Evolutionary conservation across 1,140 invertebrate species (phyloP).

Genomic region (Halesus radiatus): DNA sequence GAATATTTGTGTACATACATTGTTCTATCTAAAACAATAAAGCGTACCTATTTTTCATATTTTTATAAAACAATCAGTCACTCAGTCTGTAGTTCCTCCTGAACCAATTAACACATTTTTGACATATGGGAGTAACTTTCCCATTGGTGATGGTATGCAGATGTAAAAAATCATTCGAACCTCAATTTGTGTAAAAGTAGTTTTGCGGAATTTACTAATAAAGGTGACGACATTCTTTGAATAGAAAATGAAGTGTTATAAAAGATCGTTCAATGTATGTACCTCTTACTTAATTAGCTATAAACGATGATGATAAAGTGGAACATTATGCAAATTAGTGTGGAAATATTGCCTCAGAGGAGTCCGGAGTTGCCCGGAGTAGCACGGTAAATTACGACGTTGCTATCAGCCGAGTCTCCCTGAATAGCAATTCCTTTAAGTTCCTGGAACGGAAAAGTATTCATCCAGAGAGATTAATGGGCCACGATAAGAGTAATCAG

Average conservation of each 20-base stretch:
- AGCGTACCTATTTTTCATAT: too few species aligned
- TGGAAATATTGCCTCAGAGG: neutral
- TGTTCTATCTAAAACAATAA: too few species aligned
- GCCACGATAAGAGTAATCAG: neutral
- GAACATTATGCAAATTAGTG: slow-evolving; percentile 11
- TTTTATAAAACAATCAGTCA: too few species aligned
- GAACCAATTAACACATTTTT: too few species aligned
- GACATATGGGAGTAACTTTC: too few species aligned
- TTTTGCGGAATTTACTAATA: too few species aligned
- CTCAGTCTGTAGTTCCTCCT: too few species aligned
- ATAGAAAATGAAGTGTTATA: neutral
- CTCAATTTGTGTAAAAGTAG: too few species aligned
- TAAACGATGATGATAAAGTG: neutral
- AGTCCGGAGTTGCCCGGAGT: neutral
- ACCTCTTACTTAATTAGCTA: neutral
- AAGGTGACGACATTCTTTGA: too few species aligned
- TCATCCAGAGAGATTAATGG: slow-evolving; percentile 15
- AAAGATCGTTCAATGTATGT: neutral
- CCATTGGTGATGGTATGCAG: too few species aligned
- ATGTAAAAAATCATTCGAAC: too few species aligned
- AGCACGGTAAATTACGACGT: neutral
- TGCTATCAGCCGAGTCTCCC: neutral
- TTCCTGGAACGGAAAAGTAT: slow-evolving; percentile 4
- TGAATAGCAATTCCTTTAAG: slow-evolving; percentile 17
- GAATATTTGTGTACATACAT: too few species aligned